phyloP scores from a whole-genome alignment of 2,797 vertebrate genomes.

The Anabacerthia variegaticeps region DNA sequence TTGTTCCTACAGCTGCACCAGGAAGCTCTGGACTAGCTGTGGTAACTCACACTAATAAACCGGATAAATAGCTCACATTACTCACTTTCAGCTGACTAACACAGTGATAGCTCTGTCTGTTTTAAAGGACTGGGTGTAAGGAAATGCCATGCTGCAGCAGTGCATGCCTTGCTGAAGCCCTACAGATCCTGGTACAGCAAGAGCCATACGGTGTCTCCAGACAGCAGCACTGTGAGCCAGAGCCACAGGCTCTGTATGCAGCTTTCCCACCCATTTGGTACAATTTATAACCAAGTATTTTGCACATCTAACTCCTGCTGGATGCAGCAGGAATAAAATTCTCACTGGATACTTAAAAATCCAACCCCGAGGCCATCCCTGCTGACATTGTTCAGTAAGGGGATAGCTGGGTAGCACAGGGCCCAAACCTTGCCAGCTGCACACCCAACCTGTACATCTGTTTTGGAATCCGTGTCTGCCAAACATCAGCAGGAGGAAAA shows the following conservation, averaged over 20 bases:
- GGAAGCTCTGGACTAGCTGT: not conserved
- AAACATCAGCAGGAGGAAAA: not conserved
- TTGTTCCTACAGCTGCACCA: not conserved
- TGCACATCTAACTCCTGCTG: not conserved
- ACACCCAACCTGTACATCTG: not conserved
- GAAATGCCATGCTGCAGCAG: not conserved
- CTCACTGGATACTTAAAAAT: not conserved
- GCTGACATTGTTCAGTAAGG: not conserved
- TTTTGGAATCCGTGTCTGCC: not conserved
- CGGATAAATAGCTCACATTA: not conserved
- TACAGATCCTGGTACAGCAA: fast-evolving
- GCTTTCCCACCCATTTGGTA: not conserved
- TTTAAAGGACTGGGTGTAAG: not conserved
- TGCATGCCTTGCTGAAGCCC: not conserved
- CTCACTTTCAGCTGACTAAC: not conserved
- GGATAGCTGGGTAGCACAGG: not conserved
- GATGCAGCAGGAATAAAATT: not conserved
- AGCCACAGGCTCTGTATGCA: not conserved
- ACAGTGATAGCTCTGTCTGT: not conserved
- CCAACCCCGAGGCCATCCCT: not conserved
- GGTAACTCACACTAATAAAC: not conserved
- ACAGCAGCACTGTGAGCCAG: fast-evolving
- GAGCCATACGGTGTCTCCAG: not conserved
- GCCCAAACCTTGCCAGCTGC: not conserved
- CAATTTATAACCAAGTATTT: not conserved